phyloP scores from a whole-genome alignment of 2,113 vertebrate species.

The Aspiorhynchus laticeps region DNA sequence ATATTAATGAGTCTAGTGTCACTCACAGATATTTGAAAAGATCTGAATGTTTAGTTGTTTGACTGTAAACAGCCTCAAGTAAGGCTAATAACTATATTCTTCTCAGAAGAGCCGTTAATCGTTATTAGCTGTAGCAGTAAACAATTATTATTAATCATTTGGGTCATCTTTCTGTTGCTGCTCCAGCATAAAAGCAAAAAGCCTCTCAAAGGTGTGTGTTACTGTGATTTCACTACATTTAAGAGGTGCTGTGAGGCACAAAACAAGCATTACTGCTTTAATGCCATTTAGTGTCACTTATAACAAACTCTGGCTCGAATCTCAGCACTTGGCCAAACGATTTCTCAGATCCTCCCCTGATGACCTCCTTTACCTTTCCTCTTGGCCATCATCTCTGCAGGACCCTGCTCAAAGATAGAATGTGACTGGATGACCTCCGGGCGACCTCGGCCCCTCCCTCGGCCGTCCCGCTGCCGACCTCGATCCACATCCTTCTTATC shows the following conservation, averaged over 20 bases:
- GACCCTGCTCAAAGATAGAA: slow-evolving; percentile 97
- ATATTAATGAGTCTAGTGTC: no score
- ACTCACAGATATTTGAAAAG: no score
- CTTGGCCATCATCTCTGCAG: slow-evolving; percentile 90
- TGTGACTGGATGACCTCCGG: slow-evolving; percentile 93
- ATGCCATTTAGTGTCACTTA: neutral
- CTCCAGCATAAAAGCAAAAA: neutral
- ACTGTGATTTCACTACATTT: neutral
- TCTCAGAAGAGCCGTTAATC: no score
- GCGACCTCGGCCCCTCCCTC: slow-evolving; percentile 85
- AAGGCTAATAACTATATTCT: no score
- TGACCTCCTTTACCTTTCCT: slow-evolving; percentile 79
- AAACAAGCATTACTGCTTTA: neutral
- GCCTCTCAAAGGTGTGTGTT: no score
- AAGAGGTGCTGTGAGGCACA: neutral
- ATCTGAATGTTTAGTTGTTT: no score
- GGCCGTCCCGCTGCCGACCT: slow-evolving; percentile 83
- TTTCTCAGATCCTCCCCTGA: neutral
- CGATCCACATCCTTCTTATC: slow-evolving; percentile 83
- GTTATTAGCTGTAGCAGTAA: neutral
- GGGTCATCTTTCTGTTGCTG: neutral
- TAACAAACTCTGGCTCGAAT: neutral
- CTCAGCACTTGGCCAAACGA: neutral
- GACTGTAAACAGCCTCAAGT: no score
- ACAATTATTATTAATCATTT: neutral